Percentiles rank a stretch among this genome's conserved stretches.
phyloP scores from a whole-genome alignment of 2,888 invertebrate genomes.

The Pterobdella sp. region DNA sequence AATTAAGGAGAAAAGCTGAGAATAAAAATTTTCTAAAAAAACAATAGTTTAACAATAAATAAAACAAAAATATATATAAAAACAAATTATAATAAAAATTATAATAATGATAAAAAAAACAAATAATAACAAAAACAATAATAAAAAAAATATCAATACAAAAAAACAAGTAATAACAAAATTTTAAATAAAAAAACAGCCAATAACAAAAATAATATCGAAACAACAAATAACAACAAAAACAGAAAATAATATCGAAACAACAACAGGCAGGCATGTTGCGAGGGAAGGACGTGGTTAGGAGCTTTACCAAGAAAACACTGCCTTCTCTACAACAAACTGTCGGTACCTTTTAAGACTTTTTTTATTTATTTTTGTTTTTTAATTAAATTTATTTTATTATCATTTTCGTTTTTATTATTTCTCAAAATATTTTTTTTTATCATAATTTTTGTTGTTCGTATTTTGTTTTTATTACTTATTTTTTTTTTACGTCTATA shows the following conservation, averaged over 20 bases:
- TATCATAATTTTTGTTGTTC: neutral
- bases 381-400: too few relatives aligned
- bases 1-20: too few relatives aligned
- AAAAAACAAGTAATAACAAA: neutral
- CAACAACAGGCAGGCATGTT: conserved; percentile 12
- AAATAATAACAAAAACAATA: conserved; percentile 14
- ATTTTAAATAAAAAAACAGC: conserved; percentile 5
- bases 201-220: conserved; percentile 14
- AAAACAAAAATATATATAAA: neutral
- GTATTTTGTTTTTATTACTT: neutral
- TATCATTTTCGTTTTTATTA: neutral
- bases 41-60: neutral
- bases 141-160: conserved; percentile 7
- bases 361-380: too few relatives aligned
- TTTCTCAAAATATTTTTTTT: neutral
- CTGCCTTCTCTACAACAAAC: conserved; percentile 1
- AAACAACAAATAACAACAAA: conserved; percentile 14
- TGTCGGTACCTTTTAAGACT: neutral
- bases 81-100: neutral
- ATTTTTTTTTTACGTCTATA: too few relatives aligned
- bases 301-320: neutral
- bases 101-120: neutral
- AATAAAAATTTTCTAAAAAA: too few relatives aligned
- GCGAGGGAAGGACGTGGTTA: neutral
- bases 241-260: too few relatives aligned